These are phyloP conservation scores for Egretta garzetta DNA, from an alignment of 2,113 vertebrate genomes.

Conservation along the genomic window DNA sequence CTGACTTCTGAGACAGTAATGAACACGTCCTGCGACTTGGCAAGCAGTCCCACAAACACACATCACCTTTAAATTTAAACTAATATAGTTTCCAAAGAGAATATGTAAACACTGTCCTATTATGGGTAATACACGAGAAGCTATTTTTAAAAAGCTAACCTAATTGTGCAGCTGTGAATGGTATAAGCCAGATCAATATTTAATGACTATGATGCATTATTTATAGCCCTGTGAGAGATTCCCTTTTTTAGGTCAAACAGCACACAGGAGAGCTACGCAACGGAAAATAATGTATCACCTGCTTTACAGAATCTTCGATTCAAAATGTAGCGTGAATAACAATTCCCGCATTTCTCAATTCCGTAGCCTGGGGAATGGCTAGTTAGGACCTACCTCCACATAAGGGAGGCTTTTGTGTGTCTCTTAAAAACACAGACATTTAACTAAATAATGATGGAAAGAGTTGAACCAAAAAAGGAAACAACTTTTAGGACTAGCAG, in stretches of 20 bases:
- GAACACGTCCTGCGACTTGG: background rate
- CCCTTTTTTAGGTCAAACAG: conserved; percentile 56
- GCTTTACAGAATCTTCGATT: conserved; percentile 45
- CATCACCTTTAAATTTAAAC: conserved; percentile 19
- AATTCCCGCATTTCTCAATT: background rate
- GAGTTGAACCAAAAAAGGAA: background rate
- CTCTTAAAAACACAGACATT: conserved; percentile 8
- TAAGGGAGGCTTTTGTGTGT: background rate
- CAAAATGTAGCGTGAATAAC: conserved; percentile 13
- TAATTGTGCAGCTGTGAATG: conserved; percentile 69
- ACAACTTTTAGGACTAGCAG: background rate
- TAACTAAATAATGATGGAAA: background rate
- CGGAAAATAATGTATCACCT: conserved; percentile 55
- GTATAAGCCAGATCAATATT: conserved; percentile 77
- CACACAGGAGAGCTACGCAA: conserved; percentile 32
- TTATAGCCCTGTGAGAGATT: conserved; percentile 70
- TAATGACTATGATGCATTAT: conserved; percentile 78
- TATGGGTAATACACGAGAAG: conserved; percentile 15
- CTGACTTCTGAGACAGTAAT: background rate
- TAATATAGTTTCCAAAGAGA: conserved; percentile 35
- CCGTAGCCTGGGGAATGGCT: background rate
- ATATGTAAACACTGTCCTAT: conserved; percentile 42
- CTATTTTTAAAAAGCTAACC: conserved; percentile 51
- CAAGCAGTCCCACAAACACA: background rate
- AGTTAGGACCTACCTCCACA: background rate